A percentile compares a stretch with the other conserved stretches of the same genome.
Evolutionary conservation across 2,113 vertebrate genomes (phyloP).

Genomic region (Carollia perspicillata): DNA sequence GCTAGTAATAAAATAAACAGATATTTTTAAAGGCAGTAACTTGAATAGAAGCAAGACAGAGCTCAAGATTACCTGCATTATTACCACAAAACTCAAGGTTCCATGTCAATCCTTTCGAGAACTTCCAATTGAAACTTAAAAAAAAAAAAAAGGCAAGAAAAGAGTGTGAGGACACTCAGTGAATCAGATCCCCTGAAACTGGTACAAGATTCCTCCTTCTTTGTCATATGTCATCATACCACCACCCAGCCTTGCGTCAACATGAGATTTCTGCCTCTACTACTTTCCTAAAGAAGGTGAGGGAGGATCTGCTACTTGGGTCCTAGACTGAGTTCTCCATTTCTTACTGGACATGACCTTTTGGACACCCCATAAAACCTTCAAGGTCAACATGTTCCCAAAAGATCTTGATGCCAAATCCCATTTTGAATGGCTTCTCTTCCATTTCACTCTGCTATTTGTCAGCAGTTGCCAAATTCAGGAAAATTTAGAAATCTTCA

Average conservation of each 20-base stretch:
- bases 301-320: background rate
- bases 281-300: background rate
- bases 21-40: background rate
- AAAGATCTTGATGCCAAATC: background rate
- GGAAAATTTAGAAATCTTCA: background rate
- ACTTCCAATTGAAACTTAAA: background rate
- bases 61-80: background rate
- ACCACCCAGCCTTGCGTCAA: background rate
- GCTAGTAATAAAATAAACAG: background rate
- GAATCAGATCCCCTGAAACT: background rate
- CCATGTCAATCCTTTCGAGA: background rate
- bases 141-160: background rate
- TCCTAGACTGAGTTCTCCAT: background rate
- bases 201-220: background rate
- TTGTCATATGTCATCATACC: background rate
- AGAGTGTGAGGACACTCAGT: background rate
- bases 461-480: background rate
- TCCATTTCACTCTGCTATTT: background rate
- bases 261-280: background rate
- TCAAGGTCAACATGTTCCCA: background rate
- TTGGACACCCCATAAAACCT: background rate
- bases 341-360: background rate
- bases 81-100: background rate
- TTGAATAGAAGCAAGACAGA: background rate
- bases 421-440: background rate